phyloP scores from a whole-genome alignment of 2,113 vertebrate species.

The Oryzias woworae region DNA sequence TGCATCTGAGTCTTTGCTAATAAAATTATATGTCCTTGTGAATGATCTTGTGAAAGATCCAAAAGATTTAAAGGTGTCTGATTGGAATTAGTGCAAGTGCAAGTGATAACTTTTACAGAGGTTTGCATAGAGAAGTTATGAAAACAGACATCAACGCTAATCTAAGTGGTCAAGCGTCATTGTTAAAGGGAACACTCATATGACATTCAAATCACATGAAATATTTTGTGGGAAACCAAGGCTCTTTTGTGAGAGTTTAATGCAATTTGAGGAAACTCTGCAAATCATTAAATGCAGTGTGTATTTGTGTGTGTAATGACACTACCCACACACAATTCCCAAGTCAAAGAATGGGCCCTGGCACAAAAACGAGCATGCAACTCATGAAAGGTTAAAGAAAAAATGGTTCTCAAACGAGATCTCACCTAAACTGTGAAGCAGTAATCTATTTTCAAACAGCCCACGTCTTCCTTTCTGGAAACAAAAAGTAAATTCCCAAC shows the following conservation, averaged over 20 bases:
- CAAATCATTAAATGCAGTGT: slow-evolving; percentile 8
- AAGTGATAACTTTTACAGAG: no score
- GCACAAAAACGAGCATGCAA: slow-evolving; percentile 58
- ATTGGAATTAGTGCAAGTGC: no score
- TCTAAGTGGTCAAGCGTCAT: slow-evolving; percentile 13
- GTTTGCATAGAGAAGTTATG: neutral
- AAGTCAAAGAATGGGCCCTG: slow-evolving; percentile 48
- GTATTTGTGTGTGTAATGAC: slow-evolving; percentile 11
- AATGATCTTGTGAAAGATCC: neutral
- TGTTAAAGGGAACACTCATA: slow-evolving; percentile 25
- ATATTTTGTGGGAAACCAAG: slow-evolving; percentile 10
- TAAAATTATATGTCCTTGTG: slow-evolving; percentile 2
- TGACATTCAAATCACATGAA: neutral
- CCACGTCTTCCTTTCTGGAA: slow-evolving; percentile 40
- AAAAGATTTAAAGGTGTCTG: neutral
- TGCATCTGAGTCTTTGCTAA: neutral
- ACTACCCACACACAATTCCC: slow-evolving; percentile 50
- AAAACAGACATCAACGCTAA: slow-evolving; percentile 2
- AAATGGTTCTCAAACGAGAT: slow-evolving; percentile 39
- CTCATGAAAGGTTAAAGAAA: slow-evolving; percentile 59
- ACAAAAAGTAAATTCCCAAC: slow-evolving; percentile 35
- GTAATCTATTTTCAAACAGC: slow-evolving; percentile 61
- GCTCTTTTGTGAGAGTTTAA: slow-evolving; percentile 21
- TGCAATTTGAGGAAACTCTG: slow-evolving; percentile 44
- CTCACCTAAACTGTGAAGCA: slow-evolving; percentile 36